Base-by-base conservation (phyloP, 2,888 invertebrate genomes). In the Strigamia maritima region DNA sequence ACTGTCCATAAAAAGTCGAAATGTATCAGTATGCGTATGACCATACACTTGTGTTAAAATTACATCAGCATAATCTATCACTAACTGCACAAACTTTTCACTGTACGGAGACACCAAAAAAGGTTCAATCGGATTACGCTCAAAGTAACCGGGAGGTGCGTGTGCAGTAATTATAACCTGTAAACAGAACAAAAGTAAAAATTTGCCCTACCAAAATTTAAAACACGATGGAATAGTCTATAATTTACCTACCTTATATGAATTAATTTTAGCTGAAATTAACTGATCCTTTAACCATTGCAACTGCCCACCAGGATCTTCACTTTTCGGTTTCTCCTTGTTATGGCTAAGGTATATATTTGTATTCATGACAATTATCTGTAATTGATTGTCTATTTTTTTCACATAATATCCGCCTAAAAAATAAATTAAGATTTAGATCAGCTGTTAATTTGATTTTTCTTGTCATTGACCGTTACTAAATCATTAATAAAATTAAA, bases 31-130 rank as follows among this genome's bases (percentile, higher is more conserved):
- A 86, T 96, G 96, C 81, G 94, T 89, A 85, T 96, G 95, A 6
- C 95, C 96, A 84, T 94, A 96, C 88, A 96, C 94, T 87, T 96
- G 95, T 26, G 94, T 94, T 35, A 92, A 92, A 83, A 96, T 95
- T 83, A 94, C 92, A 83, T 91, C 90, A 40, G 93, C 90, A 85
- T 92, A 92, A 81, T 90, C 90, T 19, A 92, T 89, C n/a, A 95
- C 90, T 81, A 91, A 87, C 80, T 91, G 89, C 80, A 95, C 87
- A 85, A 94, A 95, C 82, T 90, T 90, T 49, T 89, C 89, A 86
- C 94, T 95, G 85, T 93, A 93, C 82, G 90, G 90, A 77, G 92
- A 90, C 22, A 92, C 90, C 86, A 89, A 92, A 82, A 91, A 90
- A 82, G 92, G 90, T 38, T 93, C 89, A 35, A 82, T 83, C 77